Base-by-base conservation (phyloP, 2,888 invertebrate genomes). In the Tuberolachnus salignus region DNA sequence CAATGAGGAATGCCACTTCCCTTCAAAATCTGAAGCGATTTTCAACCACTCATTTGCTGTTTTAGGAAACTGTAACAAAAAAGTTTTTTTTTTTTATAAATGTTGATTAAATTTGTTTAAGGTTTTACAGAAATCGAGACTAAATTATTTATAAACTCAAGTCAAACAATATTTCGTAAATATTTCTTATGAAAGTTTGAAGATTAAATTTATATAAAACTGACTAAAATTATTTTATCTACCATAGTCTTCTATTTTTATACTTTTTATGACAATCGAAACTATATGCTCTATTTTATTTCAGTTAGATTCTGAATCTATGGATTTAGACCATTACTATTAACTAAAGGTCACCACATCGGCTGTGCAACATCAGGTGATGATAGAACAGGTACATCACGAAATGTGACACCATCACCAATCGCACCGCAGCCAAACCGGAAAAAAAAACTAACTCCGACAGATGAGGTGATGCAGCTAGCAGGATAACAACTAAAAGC, bases 1-100 rank as follows among this genome's bases (percentile, higher is more conserved):
- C 82, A 82, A 80, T 83, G 81, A 72, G 82, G 82, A 72, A 83
- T 83, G 82, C 83, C 83, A 83, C 78, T 74, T 82, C 46, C 57
- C 53, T 75, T 82, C 80, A 81, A 83, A 83, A 53, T 82, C 80
- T 71, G 81, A 66, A 71, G 83, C 82, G 71, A 83, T 81, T 78
- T 61, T 74, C 75, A 80, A 44, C 83, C 82, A 82, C 78, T 82
- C 81, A 51, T 81, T 64, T 80, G 78, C 80, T 44, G 81, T 82
- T 42, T 75, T 73, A 23, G 81, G 80, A 81, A 81, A 80, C 81
- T 82, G 72, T 71, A 81, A 75, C 13, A 81, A 66, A 80, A 61
- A 23, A 66, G 2, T n/a, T 59, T 59, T 61, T 61, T 61, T 61
- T 61, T 61, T 61, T n/a, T 61, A 61, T 61, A 11, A 61, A 61